phyloP scores from a whole-genome alignment of 2,113 vertebrate genomes.

The Balaeniceps rex region DNA sequence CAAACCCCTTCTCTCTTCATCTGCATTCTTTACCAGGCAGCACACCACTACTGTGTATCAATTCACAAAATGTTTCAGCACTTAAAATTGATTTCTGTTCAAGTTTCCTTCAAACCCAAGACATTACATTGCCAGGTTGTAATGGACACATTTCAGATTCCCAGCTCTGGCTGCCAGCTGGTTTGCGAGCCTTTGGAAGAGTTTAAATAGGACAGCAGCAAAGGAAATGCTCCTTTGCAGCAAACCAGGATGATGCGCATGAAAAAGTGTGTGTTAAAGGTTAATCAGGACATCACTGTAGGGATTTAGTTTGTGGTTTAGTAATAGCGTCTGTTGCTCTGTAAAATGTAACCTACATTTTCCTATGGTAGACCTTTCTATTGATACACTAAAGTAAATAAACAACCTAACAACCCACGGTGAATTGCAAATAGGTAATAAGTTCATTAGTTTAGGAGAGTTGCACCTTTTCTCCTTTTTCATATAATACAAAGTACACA shows the following conservation, averaged over 20 bases:
- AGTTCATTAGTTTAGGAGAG: background rate
- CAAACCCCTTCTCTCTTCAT: background rate
- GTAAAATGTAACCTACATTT: background rate
- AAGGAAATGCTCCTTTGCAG: background rate
- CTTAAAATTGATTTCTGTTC: background rate
- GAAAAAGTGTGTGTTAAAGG: background rate
- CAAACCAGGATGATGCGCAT: background rate
- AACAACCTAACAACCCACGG: no score
- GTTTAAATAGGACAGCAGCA: background rate
- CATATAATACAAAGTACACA: background rate
- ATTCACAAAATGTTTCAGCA: conserved; percentile 15
- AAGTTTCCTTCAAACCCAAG: background rate
- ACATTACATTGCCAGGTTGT: background rate
- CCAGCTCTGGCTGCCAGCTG: background rate
- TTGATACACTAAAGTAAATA: background rate
- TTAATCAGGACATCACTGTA: background rate
- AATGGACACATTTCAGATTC: background rate
- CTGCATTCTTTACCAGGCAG: conserved; percentile 14
- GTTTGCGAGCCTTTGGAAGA: background rate
- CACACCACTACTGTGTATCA: background rate
- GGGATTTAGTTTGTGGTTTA: background rate
- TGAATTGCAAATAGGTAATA: background rate
- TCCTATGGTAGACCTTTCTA: background rate
- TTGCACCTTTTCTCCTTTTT: background rate
- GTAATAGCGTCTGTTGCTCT: background rate